Evolutionary conservation across 2,888 invertebrate species (phyloP).

Genomic region (Subacronicta megacephala): DNA sequence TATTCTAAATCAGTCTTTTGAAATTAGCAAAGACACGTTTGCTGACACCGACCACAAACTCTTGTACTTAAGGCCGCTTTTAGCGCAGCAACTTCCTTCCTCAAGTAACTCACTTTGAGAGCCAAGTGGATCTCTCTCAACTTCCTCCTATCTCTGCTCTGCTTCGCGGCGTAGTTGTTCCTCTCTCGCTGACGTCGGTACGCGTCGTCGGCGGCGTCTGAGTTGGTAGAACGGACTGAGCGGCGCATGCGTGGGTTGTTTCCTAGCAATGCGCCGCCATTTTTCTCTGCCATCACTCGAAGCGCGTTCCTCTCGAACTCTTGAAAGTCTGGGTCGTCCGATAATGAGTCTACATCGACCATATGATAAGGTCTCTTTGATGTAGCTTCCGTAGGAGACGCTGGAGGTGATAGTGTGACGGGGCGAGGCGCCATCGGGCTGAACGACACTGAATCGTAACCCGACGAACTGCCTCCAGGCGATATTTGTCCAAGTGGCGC

Average conservation of each 20-base stretch:
- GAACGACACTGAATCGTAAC: conserved; percentile 51
- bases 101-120: conserved; percentile 94
- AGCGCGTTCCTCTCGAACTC: conserved; percentile 92
- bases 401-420: conserved; percentile 60
- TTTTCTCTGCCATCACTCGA: conserved; percentile 90
- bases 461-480: conserved; percentile 60
- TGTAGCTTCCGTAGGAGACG: conserved; percentile 46
- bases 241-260: conserved; percentile 93
- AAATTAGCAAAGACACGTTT: conserved; percentile 48
- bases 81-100: conserved; percentile 68
- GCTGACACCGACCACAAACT: conserved; percentile 63
- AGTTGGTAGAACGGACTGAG: conserved; percentile 66
- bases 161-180: conserved; percentile 98
- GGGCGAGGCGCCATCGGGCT: conserved; percentile 36
- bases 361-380: conserved; percentile 45
- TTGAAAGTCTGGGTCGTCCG: conserved; percentile 90
- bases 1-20: conserved; percentile 2
- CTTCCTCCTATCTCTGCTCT: conserved; percentile 96
- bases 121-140: conserved; percentile 98
- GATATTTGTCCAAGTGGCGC: conserved; percentile 58
- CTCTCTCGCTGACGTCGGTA: conserved; percentile 96
- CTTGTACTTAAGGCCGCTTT: conserved; percentile 64
- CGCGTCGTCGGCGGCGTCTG: conserved; percentile 91
- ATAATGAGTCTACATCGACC: conserved; percentile 63
- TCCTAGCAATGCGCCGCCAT: conserved; percentile 84